These are phyloP conservation scores for Endotricha flammealis DNA, from an alignment of 2,888 invertebrate genomes.

Conservation along the genomic window DNA sequence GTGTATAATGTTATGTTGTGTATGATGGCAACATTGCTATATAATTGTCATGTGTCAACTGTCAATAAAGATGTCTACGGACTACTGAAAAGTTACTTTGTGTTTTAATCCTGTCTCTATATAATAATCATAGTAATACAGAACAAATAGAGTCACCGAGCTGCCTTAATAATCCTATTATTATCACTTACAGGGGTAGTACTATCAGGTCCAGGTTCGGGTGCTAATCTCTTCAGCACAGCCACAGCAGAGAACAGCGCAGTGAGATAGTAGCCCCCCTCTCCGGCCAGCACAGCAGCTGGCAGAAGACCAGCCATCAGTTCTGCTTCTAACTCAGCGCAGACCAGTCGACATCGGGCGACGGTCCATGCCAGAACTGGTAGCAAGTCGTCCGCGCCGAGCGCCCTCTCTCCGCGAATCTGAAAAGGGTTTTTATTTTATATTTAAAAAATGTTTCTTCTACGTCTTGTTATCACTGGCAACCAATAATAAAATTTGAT, in stretches of 20 bases:
- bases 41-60: too few relatives aligned
- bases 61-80: too few relatives aligned
- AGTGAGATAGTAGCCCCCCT: slow-evolving; percentile 96
- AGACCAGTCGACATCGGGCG: slow-evolving; percentile 91
- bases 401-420: slow-evolving; percentile 83
- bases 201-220: slow-evolving; percentile 54
- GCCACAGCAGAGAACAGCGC: slow-evolving; percentile 95
- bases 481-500: too few relatives aligned
- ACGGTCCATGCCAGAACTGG: slow-evolving; percentile 95
- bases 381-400: slow-evolving; percentile 93
- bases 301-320: slow-evolving; percentile 97
- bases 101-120: too few relatives aligned
- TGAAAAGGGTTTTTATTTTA: slow-evolving; percentile 30
- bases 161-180: too few relatives aligned
- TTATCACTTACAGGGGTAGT: slow-evolving; percentile 56
- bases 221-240: slow-evolving; percentile 85
- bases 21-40: too few relatives aligned
- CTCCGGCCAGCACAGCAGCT: slow-evolving; percentile 92
- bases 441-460: too few relatives aligned
- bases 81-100: too few relatives aligned
- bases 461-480: background rate
- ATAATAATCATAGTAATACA: too few relatives aligned
- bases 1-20: too few relatives aligned
- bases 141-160: too few relatives aligned
- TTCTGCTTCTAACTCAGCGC: slow-evolving; percentile 96